These are phyloP conservation scores for Anoplolepis gracilipes DNA, from an alignment of 1,140 invertebrate species.

Conservation along the genomic window DNA sequence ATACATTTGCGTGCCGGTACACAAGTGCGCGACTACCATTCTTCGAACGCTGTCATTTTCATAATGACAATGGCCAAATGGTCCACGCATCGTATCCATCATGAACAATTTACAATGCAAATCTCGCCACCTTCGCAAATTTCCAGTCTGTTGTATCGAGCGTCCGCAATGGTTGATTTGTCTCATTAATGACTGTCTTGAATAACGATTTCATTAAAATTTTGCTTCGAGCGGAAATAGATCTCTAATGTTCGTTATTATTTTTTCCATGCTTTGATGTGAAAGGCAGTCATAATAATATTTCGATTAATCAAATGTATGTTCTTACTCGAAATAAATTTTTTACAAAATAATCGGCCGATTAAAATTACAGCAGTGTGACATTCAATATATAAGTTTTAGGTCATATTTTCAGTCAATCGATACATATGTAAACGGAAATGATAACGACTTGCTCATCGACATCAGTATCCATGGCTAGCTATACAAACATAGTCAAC, in stretches of 20 bases:
- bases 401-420: slow-evolving; percentile 34
- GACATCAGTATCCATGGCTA: slow-evolving; percentile 4
- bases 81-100: slow-evolving; percentile 70
- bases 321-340: not conserved
- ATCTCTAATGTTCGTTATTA: not conserved
- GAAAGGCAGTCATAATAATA: not conserved
- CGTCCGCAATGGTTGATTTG: slow-evolving; percentile 9
- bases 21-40: slow-evolving; percentile 64
- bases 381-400: slow-evolving; percentile 17
- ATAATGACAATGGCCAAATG: slow-evolving; percentile 76
- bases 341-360: not conserved
- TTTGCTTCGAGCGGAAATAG: not conserved
- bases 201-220: slow-evolving; percentile 48
- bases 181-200: slow-evolving; percentile 24
- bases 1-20: not conserved
- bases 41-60: slow-evolving; percentile 75
- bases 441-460: slow-evolving; percentile 19
- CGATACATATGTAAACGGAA: slow-evolving; percentile 28
- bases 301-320: not conserved
- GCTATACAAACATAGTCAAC: no score
- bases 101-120: slow-evolving; percentile 71
- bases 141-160: slow-evolving; percentile 49
- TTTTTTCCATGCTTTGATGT: not conserved
- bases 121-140: slow-evolving; percentile 73
- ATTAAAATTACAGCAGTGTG: not conserved